phyloP scores from a whole-genome alignment of 1,140 invertebrate species.

The Potamilus streckersoni region DNA sequence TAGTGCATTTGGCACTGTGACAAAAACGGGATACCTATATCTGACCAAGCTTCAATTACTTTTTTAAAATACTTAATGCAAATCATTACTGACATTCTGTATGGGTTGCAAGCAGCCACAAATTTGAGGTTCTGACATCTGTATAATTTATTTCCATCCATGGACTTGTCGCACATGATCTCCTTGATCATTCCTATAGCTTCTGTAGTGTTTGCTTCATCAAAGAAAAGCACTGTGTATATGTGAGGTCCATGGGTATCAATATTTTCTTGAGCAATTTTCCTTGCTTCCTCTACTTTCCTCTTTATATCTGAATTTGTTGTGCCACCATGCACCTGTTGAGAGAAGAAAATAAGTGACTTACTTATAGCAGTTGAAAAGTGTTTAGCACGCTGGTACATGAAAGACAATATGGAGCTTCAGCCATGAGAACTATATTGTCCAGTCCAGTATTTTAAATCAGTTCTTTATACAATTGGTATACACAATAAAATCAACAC shows the following conservation, averaged over 20 bases:
- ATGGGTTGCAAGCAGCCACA: conserved; percentile 64
- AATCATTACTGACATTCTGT: conserved; percentile 53
- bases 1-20: no score
- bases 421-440: no score
- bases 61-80: neutral
- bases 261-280: conserved; percentile 43
- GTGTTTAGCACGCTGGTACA: no score
- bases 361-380: no score
- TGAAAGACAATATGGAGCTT: no score
- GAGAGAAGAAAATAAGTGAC: neutral
- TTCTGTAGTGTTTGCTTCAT: conserved; percentile 66
- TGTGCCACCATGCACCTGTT: conserved; percentile 64
- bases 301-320: conserved; percentile 47
- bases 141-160: conserved; percentile 48
- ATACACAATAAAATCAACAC: no score
- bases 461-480: no score
- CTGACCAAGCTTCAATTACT: no score
- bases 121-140: conserved; percentile 50
- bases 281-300: conserved; percentile 53
- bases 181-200: conserved; percentile 63
- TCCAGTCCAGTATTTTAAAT: no score
- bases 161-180: conserved; percentile 62
- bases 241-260: conserved; percentile 34
- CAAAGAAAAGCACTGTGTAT: conserved; percentile 64
- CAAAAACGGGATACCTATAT: no score